Percentiles rank a stretch among this genome's conserved stretches.
Conservation (phyloP, 2,888 invertebrate species). For the Cheilosia variabilis region DNA sequence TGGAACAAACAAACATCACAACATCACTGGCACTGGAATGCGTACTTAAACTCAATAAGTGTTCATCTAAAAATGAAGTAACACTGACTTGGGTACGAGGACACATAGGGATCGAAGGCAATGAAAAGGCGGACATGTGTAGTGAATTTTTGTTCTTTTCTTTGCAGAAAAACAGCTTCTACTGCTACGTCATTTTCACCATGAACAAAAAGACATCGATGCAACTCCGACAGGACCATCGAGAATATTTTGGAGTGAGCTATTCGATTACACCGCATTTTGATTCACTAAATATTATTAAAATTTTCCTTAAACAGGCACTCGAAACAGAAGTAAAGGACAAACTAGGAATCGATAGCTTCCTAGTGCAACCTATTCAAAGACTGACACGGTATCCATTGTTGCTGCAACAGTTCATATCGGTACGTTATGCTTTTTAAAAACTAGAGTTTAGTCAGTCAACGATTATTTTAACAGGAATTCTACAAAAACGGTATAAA, state of each 20-base stretch:
- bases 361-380: slow-evolving; percentile 83
- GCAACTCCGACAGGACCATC: slow-evolving; percentile 81
- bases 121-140: too few species aligned
- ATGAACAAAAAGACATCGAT: slow-evolving; percentile 83
- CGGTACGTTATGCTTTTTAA: slow-evolving; percentile 77
- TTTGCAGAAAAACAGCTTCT: slow-evolving; percentile 81
- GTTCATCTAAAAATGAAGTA: too few species aligned
- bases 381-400: slow-evolving; percentile 83
- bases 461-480: slow-evolving; percentile 77
- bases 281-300: not conserved
- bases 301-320: slow-evolving; percentile 72
- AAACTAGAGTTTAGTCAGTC: not conserved
- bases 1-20: too few species aligned
- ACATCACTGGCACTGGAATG: too few species aligned
- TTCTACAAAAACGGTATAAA: slow-evolving; percentile 82
- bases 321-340: slow-evolving; percentile 82
- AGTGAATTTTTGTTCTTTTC: slow-evolving; percentile 34
- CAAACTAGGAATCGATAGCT: slow-evolving; percentile 83
- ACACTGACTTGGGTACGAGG: too few species aligned
- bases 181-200: slow-evolving; percentile 83
- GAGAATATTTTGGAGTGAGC: slow-evolving; percentile 81
- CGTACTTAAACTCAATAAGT: too few species aligned
- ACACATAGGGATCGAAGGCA: too few species aligned
- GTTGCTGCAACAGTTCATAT: slow-evolving; percentile 82
- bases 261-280: not conserved